Evolutionary conservation across 2,113 vertebrate species (phyloP).

Genomic region (Pseudois nayaur): DNA sequence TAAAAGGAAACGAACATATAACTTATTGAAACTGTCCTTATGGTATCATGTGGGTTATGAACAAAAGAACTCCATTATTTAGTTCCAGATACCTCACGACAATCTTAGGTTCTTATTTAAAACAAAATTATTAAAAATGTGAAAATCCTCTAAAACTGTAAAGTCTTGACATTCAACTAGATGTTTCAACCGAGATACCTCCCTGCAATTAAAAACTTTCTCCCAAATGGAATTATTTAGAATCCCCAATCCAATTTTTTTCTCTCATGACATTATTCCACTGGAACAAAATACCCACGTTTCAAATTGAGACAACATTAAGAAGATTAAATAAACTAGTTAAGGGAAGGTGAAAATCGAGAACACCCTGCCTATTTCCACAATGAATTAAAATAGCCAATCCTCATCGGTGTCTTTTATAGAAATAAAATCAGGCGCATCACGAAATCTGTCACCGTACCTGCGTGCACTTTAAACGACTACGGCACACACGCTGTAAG

Average conservation of each 20-base stretch:
- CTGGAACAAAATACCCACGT: conserved; percentile 15
- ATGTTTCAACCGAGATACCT: background rate
- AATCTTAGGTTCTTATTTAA: conserved; percentile 22
- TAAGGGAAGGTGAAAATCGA: background rate
- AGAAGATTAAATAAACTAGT: background rate
- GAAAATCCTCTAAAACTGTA: background rate
- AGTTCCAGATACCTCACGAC: conserved; percentile 28
- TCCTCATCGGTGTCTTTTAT: conserved; percentile 55
- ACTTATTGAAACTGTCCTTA: conserved; percentile 39
- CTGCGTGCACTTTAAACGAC: conserved; percentile 58
- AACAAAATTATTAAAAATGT: conserved; percentile 6
- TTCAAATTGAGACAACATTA: conserved; percentile 9
- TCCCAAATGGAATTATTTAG: background rate
- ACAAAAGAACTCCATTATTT: conserved; percentile 66
- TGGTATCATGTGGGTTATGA: background rate
- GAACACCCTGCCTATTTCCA: background rate
- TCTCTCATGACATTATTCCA: conserved; percentile 9
- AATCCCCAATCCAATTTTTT: background rate
- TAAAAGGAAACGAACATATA: background rate
- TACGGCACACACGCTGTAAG: conserved; percentile 48
- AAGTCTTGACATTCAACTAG: background rate
- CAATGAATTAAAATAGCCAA: conserved; percentile 39
- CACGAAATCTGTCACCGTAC: conserved; percentile 69
- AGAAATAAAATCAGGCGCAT: conserved; percentile 76
- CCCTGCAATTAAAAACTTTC: conserved; percentile 27